Evolutionary conservation across 2,888 invertebrate genomes (phyloP).

Genomic region (Monopis laevigella): DNA sequence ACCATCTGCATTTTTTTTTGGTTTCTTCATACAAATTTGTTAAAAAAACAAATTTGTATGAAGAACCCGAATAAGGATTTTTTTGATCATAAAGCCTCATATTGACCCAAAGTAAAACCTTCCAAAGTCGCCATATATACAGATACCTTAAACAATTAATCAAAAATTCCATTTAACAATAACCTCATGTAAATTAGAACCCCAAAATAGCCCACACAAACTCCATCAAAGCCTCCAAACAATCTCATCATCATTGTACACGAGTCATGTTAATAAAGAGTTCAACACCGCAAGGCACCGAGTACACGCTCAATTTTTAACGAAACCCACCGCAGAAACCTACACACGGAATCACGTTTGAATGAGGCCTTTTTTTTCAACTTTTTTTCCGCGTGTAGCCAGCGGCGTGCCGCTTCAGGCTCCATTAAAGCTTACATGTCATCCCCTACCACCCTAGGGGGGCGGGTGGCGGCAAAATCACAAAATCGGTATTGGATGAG

Average conservation of each 20-base stretch:
- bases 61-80: too few species aligned
- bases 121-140: too few species aligned
- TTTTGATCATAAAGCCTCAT: too few species aligned
- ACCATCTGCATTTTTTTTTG: too few species aligned
- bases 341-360: constrained; percentile 66
- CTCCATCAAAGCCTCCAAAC: neutral
- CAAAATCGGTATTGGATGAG: constrained; percentile 61
- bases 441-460: constrained; percentile 36
- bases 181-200: too few species aligned
- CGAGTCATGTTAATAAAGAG: constrained; percentile 9
- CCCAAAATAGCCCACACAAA: too few species aligned
- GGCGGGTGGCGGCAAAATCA: constrained; percentile 40
- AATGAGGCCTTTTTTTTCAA: constrained; percentile 54
- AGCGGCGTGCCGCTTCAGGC: constrained; percentile 50
- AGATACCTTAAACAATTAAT: too few species aligned
- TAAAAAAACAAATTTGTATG: too few species aligned
- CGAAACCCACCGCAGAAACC: constrained; percentile 61
- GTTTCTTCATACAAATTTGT: too few species aligned
- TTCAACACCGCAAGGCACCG: neutral
- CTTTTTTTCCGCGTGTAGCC: constrained; percentile 55
- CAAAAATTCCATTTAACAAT: too few species aligned
- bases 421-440: constrained; percentile 67
- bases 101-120: too few species aligned
- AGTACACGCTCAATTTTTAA: constrained; percentile 53
- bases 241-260: neutral